Evolutionary conservation across 2,888 invertebrate genomes (phyloP), one percentile per base, ranked within the genome.

Genomic region (Drosophila hawaiiensis): DNA sequence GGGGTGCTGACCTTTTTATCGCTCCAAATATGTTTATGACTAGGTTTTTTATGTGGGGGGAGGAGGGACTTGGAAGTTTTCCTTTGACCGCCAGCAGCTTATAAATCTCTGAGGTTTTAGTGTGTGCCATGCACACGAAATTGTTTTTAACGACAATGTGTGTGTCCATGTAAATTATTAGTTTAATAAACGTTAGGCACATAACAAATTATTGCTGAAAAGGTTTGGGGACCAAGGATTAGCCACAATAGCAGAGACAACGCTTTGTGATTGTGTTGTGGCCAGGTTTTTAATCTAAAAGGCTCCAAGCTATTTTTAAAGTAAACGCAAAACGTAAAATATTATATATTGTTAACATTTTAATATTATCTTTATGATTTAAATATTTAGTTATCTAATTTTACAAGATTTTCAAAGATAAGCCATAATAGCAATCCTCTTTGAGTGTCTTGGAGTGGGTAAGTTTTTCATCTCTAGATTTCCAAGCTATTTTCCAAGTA

Each of bases 1-100:
- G 43, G 74, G 53, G 65, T 59, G 64, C 33, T 83, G 80, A 79
- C 87, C 78, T 84, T 91, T 91, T 91, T 91, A 89, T 91, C 88
- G 89, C 87, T 89, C 87, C 85, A 91, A 91, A 92, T 91, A 92
- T 84, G 88, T 80, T 84, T 90, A 87, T 89, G 91, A 82, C 76
- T 75, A 65, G 68, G 28, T 72, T 68, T 61, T 19, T 53, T 22
- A 16, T 35, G 35, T 35, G 14, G 1, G 5, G 16, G 29, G 54
- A 3, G 19, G 28, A 7, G 14, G 4, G 1, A 12, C 35, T 59
- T 4, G 47, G 39, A 54, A 49, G 43, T 9, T 56, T 59, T 28
- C 43, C 65, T 59, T 67, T 64, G 63, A 67, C 70, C 67, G 69
- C 68, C 63, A 33, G 4, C 67, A 53, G 70, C 71, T 76, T 73